Evolutionary conservation across 2,888 invertebrate species (phyloP), one percentile per base, ranked within the genome.

Genomic region (Ochropacha duplaris): DNA sequence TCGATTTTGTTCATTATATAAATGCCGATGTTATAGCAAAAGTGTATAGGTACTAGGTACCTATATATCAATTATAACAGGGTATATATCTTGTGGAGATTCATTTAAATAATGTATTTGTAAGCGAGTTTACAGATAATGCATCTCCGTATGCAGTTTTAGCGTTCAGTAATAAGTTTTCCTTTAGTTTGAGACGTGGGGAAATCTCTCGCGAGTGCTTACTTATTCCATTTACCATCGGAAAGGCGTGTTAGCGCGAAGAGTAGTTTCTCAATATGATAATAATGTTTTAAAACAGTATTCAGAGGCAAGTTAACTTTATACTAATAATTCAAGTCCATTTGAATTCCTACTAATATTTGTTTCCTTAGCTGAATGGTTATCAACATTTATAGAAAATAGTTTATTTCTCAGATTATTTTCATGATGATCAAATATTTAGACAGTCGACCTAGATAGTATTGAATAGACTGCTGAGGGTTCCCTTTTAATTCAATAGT

Each of bases 131-230:
- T 56, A 55, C 64, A 64, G 66, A 63, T 70, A 75, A 72, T 72
- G 67, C 65, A 76, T 73, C 64, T 75, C 67, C 63, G 64, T 72
- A 67, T 78, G 71, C 71, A 78, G 76, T 80, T 76, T 75, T 64
- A 69, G 67, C 72, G 76, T 74, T 60, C 62, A 72, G 65, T 64
- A 62, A 63, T 60, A 73, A 77, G 77, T 79, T 80, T 73, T 66
- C 64, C 69, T 75, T 76, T 66, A 76, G 76, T 75, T 75, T 64
- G 60, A 52, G 61, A 66, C 69, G 68, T 65, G 65, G 55, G 59
- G 60, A 77, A 73, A 71, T 72, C 72, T 74, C 64, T 66, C 63
- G 68, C 57, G 69, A 62, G 61, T 72, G 72, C 61, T 82, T 72
- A 71, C 72, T 74, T 76, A 71, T 77, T 71, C 68, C 60, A 71